A percentile compares a stretch with the other conserved stretches of the same genome.
These are phyloP conservation scores for Piaya cayana DNA, from an alignment of 2,113 vertebrate genomes.

Conservation along the genomic window DNA sequence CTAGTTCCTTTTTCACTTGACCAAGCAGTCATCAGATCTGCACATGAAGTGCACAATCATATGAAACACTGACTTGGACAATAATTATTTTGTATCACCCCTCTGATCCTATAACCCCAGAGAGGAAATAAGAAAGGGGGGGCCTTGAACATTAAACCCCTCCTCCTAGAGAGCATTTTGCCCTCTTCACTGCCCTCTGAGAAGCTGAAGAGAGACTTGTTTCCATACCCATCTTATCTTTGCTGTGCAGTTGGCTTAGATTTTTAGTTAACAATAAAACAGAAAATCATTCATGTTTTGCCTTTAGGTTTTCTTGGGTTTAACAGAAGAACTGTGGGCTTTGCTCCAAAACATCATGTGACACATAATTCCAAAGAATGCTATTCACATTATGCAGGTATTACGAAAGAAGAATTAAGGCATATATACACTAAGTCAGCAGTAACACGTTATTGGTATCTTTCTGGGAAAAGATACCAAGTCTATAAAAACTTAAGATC, in stretches of 20 bases:
- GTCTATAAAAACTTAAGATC: slow-evolving; percentile 56
- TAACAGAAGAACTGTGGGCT: neutral
- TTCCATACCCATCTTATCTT: neutral
- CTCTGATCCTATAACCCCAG: neutral
- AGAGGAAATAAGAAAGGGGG: neutral
- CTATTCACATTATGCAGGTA: neutral
- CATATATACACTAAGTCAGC: neutral
- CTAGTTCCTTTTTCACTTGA: slow-evolving; percentile 16
- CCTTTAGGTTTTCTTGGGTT: neutral
- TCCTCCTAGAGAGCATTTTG: neutral
- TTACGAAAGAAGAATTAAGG: slow-evolving; percentile 22
- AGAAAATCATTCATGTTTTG: neutral
- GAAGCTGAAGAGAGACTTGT: neutral
- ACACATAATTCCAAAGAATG: neutral
- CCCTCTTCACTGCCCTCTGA: neutral
- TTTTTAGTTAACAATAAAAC: neutral
- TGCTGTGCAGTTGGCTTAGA: neutral
- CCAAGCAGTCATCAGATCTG: neutral
- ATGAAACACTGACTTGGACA: neutral
- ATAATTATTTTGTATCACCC: neutral
- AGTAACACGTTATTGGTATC: slow-evolving; percentile 38
- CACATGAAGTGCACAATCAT: neutral
- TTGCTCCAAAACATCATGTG: slow-evolving; percentile 38
- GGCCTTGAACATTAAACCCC: neutral
- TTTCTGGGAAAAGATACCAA: slow-evolving; percentile 49